phyloP scores from a whole-genome alignment of 2,888 invertebrate species.

The Trissoscelio sp. region DNA sequence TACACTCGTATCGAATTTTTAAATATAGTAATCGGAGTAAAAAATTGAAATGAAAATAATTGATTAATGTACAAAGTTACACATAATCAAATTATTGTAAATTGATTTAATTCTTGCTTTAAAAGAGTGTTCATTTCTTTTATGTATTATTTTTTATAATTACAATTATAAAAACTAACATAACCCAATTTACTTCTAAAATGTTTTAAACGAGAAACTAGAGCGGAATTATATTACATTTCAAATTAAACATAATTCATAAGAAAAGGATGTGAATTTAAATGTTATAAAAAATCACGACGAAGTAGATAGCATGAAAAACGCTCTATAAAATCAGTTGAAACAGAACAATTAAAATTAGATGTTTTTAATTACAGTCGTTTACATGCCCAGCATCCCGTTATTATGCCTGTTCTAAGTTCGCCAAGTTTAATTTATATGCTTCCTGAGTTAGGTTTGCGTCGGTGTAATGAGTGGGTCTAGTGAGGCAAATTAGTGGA shows the following conservation, averaged over 20 bases:
- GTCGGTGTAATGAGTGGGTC: slow-evolving; percentile 59
- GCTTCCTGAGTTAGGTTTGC: slow-evolving; percentile 51
- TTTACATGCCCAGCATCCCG: slow-evolving; percentile 42
- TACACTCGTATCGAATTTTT: too few relatives aligned
- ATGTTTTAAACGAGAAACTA: too few relatives aligned
- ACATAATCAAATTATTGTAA: too few relatives aligned
- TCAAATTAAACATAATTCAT: too few relatives aligned
- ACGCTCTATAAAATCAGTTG: neutral
- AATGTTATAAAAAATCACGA: neutral
- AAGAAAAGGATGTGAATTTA: too few relatives aligned
- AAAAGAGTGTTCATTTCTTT: too few relatives aligned
- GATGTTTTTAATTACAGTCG: slow-evolving; percentile 57
- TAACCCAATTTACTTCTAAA: too few relatives aligned
- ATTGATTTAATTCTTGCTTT: too few relatives aligned
- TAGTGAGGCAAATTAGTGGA: slow-evolving; percentile 56
- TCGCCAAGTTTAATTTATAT: slow-evolving; percentile 60
- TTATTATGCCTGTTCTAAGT: slow-evolving; percentile 63
- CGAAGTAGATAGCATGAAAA: neutral
- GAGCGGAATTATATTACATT: too few relatives aligned
- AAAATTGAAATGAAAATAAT: neutral
- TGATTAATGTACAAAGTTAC: too few relatives aligned
- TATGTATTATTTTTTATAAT: too few relatives aligned
- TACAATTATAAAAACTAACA: too few relatives aligned
- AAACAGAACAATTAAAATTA: slow-evolving; percentile 3
- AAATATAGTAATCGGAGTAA: neutral